Percentiles rank a stretch among this genome's conserved stretches.
phyloP scores from a whole-genome alignment of 2,797 vertebrate species.

The Alectoris magna region DNA sequence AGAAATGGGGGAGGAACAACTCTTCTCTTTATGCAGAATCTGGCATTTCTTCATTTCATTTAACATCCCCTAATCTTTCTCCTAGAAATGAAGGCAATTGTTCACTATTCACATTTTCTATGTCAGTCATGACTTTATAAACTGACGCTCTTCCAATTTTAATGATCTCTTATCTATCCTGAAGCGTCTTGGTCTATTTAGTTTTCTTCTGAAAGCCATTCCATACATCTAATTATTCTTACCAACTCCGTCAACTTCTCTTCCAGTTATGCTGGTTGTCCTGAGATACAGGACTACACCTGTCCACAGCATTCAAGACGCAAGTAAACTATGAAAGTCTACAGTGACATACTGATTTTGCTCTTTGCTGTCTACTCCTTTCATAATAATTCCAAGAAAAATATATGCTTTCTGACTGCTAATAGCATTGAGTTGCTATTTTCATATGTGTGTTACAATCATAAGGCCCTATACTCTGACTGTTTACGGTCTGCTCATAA shows the following conservation, averaged over 20 bases:
- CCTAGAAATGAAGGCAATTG: background rate
- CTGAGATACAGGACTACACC: background rate
- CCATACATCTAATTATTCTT: background rate
- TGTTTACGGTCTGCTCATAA: background rate
- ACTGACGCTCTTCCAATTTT: background rate
- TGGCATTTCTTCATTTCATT: background rate
- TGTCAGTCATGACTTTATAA: background rate
- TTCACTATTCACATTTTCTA: background rate
- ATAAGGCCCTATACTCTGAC: accelerated
- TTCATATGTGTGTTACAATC: background rate
- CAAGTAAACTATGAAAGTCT: background rate
- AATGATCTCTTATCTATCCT: background rate
- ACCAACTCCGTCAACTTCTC: background rate
- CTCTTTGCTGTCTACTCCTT: background rate
- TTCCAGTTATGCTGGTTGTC: background rate
- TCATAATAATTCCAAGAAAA: background rate
- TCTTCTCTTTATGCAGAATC: background rate
- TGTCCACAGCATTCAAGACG: background rate
- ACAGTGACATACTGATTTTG: background rate
- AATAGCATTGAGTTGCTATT: background rate
- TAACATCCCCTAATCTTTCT: background rate
- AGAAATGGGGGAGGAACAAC: background rate
- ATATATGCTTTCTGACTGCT: background rate
- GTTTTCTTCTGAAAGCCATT: background rate
- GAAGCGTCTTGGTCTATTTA: background rate